A percentile compares a stretch with the other conserved stretches of the same genome.
These are phyloP conservation scores for Stictonetta naevosa DNA, from an alignment of 2,113 vertebrate species.

Conservation along the genomic window DNA sequence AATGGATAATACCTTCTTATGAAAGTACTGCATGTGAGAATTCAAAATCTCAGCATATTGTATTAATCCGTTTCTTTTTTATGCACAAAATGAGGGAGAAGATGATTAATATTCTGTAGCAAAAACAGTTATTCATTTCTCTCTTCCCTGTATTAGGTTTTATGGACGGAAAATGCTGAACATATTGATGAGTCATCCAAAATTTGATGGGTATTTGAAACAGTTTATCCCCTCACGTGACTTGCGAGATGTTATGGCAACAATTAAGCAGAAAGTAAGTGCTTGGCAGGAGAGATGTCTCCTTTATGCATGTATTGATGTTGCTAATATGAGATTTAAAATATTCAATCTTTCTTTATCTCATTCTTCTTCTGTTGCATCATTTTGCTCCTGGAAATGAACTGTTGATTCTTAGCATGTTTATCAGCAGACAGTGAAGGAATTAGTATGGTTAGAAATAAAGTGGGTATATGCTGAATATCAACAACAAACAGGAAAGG, in stretches of 20 bases:
- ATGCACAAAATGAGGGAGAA: background rate
- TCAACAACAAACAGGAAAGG: background rate
- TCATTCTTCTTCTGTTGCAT: background rate
- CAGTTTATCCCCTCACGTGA: conserved; percentile 30
- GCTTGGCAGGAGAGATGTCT: background rate
- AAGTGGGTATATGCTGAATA: background rate
- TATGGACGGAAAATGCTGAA: conserved; percentile 76
- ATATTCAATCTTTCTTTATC: background rate
- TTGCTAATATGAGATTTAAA: background rate
- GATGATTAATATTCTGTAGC: background rate
- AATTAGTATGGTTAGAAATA: background rate
- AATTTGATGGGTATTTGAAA: conserved; percentile 66
- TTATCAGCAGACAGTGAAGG: background rate
- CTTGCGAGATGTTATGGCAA: conserved; percentile 62
- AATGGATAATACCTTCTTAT: background rate
- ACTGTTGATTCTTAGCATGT: background rate
- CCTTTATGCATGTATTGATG: background rate
- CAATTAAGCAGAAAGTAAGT: conserved; percentile 72
- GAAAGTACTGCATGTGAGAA: background rate
- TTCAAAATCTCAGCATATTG: background rate
- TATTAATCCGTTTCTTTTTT: background rate
- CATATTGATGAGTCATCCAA: conserved; percentile 57
- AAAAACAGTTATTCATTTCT: background rate
- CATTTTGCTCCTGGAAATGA: background rate
- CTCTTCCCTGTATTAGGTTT: conserved; percentile 41